Conservation (phyloP, 2,113 vertebrate species). For the Burhinus bistriatus region DNA sequence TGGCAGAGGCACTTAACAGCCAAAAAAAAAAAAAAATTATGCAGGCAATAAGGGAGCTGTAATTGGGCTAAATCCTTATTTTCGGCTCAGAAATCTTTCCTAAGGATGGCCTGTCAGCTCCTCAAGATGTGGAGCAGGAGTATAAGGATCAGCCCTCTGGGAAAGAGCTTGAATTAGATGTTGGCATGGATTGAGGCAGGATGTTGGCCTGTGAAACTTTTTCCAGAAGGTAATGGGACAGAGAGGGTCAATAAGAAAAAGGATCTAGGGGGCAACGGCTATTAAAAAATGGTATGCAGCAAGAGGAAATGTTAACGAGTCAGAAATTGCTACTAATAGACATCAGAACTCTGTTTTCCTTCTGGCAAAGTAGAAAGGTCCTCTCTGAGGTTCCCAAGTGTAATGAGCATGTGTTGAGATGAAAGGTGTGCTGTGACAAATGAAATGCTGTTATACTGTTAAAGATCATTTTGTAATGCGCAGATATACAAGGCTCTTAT, state of each 20-base stretch:
- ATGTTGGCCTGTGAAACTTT: neutral
- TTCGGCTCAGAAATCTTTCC: neutral
- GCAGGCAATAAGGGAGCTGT: neutral
- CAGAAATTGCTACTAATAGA: neutral
- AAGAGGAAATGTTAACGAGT: neutral
- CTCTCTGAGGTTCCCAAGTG: neutral
- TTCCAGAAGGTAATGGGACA: neutral
- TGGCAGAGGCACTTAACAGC: neutral
- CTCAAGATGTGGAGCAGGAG: neutral
- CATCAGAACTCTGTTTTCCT: neutral
- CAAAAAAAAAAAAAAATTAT: neutral
- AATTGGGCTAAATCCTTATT: neutral
- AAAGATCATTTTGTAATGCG: neutral
- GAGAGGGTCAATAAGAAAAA: neutral
- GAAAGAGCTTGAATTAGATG: neutral
- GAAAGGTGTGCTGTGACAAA: neutral
- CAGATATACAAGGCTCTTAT: neutral
- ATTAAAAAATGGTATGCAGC: neutral
- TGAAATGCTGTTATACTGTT: rapidly evolving
- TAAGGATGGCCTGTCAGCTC: neutral
- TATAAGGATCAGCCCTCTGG: neutral
- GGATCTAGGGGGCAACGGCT: neutral
- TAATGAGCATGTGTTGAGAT: neutral
- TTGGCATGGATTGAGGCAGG: neutral
- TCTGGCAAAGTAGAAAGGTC: neutral